Evolutionary conservation across 2,888 invertebrate species (phyloP).

Genomic region (Cinara cedri): DNA sequence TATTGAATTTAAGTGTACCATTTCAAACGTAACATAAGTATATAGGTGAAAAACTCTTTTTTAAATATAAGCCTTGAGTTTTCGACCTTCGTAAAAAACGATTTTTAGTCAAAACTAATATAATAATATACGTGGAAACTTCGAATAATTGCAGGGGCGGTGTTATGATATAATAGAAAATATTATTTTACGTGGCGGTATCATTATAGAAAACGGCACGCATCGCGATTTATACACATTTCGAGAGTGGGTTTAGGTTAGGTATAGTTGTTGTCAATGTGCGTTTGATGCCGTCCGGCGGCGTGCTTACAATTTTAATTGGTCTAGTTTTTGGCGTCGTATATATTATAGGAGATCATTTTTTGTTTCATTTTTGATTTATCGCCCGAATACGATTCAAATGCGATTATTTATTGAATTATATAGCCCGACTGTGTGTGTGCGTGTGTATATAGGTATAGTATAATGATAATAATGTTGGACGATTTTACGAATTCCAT

Average conservation of each 20-base stretch:
- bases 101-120: not conserved
- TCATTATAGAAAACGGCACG: not conserved
- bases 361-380: not conserved
- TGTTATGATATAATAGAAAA: not conserved
- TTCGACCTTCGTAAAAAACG: too few species aligned
- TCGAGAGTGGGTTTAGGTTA: not conserved
- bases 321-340: not conserved
- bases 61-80: too few species aligned
- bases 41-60: too few species aligned
- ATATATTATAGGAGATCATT: not conserved
- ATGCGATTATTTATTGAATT: not conserved
- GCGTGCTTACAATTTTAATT: slow-evolving; percentile 12
- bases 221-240: not conserved
- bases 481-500: not conserved
- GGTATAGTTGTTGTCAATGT: not conserved
- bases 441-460: too few species aligned
- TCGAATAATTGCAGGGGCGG: not conserved
- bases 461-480: not conserved
- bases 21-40: too few species aligned
- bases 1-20: too few species aligned
- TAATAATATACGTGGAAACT: slow-evolving; percentile 13
- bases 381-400: not conserved
- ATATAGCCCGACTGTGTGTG: not conserved
- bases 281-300: not conserved
- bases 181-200: slow-evolving; percentile 14